Evolutionary conservation across 2,888 invertebrate genomes (phyloP).

Genomic region (Kryphioiulus occultus): DNA sequence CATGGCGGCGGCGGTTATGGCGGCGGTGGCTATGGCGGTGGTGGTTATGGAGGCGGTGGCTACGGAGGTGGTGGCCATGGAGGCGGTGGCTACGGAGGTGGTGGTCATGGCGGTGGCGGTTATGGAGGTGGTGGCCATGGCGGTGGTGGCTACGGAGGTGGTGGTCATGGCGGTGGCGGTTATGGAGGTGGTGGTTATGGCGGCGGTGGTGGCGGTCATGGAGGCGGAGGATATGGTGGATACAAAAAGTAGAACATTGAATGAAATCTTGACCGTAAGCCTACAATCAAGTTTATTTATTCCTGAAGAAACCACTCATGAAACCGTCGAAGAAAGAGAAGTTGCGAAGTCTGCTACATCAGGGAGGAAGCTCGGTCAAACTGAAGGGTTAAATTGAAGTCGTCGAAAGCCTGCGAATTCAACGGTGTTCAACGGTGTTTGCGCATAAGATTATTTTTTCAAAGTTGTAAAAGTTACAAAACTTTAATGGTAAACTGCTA

Average conservation of each 20-base stretch:
- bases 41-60: not conserved
- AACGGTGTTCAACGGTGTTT: too few species aligned
- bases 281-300: not conserved
- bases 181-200: not conserved
- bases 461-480: not conserved
- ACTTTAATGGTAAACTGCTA: not conserved
- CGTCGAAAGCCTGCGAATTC: too few species aligned
- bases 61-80: not conserved
- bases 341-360: not conserved
- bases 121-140: not conserved
- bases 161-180: not conserved
- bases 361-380: not conserved
- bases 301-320: not conserved
- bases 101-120: not conserved
- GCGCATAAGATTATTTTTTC: not conserved
- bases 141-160: not conserved
- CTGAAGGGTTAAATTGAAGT: not conserved
- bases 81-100: not conserved
- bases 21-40: not conserved
- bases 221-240: slow-evolving; percentile 47
- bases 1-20: not conserved
- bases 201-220: slow-evolving; percentile 17
- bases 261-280: not conserved
- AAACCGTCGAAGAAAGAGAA: not conserved
- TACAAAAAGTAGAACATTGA: not conserved